phyloP scores from a whole-genome alignment of 2,888 invertebrate genomes.

The Aphodius sticticus region DNA sequence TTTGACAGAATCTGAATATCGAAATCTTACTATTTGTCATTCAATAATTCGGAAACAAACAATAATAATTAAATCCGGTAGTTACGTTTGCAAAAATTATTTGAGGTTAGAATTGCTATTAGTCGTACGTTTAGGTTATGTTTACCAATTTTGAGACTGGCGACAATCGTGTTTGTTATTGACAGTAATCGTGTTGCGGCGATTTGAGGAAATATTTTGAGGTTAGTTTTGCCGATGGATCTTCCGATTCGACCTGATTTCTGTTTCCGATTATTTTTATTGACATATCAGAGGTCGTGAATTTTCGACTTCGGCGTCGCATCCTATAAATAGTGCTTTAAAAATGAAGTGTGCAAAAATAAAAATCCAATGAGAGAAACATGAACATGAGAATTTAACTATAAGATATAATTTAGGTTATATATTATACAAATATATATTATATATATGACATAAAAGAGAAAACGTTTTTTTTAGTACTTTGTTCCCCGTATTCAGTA shows the following conservation, averaged over 20 bases:
- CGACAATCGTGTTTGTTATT: not conserved
- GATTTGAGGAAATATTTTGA: not conserved
- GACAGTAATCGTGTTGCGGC: too few species aligned
- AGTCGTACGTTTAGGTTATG: too few species aligned
- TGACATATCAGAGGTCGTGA: conserved; percentile 41
- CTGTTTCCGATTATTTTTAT: conserved; percentile 51
- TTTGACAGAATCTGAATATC: too few species aligned
- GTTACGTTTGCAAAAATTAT: too few species aligned
- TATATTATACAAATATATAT: conserved; percentile 44
- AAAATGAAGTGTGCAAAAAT: conserved; percentile 35
- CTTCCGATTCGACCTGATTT: conserved; percentile 55
- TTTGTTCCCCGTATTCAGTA: conserved; percentile 36
- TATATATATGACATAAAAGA: conserved; percentile 35
- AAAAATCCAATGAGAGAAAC: conserved; percentile 17
- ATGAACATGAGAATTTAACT: not conserved
- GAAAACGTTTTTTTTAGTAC: conserved; percentile 38
- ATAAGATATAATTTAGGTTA: not conserved
- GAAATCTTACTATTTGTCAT: too few species aligned
- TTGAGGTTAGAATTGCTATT: too few species aligned
- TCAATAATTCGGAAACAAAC: too few species aligned
- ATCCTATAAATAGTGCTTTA: conserved; percentile 59
- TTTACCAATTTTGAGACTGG: not conserved
- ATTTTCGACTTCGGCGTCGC: conserved; percentile 57
- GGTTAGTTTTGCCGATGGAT: conserved; percentile 25
- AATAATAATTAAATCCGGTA: too few species aligned